These are phyloP conservation scores for Babylonia areolata DNA, from an alignment of 1,140 invertebrate species.

Conservation along the genomic window DNA sequence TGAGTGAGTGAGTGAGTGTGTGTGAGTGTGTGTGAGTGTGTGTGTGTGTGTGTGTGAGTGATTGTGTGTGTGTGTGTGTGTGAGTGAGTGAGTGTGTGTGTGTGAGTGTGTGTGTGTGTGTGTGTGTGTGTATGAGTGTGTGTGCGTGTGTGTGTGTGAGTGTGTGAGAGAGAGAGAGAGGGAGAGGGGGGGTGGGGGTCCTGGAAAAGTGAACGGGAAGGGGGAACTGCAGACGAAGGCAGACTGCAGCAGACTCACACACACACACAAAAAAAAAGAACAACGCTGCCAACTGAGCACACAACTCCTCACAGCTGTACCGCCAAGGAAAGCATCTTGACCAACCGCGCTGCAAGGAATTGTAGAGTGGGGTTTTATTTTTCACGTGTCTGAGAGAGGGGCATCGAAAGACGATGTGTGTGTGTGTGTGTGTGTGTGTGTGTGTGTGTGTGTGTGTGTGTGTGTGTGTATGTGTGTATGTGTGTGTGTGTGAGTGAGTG, in stretches of 20 bases:
- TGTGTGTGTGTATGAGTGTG: constrained; percentile 1
- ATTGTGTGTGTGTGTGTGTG: neutral
- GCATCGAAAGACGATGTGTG: neutral
- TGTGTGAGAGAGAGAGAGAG: constrained; percentile 4
- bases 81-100: neutral
- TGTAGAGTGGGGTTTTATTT: too few species aligned
- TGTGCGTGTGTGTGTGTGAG: neutral
- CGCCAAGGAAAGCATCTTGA: neutral
- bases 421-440: constrained; percentile 7
- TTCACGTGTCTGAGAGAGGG: too few species aligned
- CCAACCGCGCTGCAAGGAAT: too few species aligned
- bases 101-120: neutral
- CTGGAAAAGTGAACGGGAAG: too few species aligned
- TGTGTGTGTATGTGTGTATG: neutral
- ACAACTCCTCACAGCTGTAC: too few species aligned
- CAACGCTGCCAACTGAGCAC: too few species aligned
- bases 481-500: neutral
- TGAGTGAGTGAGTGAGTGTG: neutral
- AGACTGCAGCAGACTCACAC: too few species aligned
- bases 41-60: neutral
- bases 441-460: constrained; percentile 11
- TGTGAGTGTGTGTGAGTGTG: neutral
- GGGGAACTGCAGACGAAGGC: too few species aligned
- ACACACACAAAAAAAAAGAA: too few species aligned
- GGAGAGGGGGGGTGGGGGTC: neutral